A percentile compares a stretch with the other conserved stretches of the same genome.
These are phyloP conservation scores for Todiramphus saurophagus DNA, from an alignment of 2,113 vertebrate species.

Conservation along the genomic window DNA sequence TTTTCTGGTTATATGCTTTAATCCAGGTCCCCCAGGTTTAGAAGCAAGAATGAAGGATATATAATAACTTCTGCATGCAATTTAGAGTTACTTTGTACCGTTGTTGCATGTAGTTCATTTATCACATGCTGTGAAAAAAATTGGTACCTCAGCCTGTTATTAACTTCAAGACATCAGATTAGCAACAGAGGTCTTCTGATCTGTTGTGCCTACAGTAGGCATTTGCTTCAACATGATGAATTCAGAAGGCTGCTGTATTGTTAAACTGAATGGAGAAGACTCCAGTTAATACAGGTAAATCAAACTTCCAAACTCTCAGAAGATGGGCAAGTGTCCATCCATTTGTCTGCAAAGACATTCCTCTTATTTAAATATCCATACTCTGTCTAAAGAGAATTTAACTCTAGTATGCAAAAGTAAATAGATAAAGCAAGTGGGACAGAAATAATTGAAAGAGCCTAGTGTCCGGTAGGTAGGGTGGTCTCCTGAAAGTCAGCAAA, in stretches of 20 bases:
- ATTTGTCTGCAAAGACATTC: background rate
- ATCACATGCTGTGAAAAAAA: background rate
- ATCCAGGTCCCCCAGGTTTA: background rate
- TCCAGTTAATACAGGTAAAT: background rate
- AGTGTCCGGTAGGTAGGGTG: background rate
- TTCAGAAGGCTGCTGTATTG: background rate
- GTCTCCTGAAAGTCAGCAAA: background rate
- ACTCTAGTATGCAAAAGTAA: background rate
- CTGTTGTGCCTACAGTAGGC: background rate
- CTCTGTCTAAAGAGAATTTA: background rate
- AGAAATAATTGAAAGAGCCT: background rate
- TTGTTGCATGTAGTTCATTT: background rate
- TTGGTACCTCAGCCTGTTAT: background rate
- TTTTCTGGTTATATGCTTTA: conserved; percentile 2
- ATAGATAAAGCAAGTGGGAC: background rate
- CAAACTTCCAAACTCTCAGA: background rate
- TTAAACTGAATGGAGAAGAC: background rate
- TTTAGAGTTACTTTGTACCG: background rate
- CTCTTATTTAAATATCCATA: background rate
- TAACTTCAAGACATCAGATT: background rate
- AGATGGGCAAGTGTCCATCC: background rate
- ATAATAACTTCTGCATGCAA: background rate
- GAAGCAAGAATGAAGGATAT: background rate
- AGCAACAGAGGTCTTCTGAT: background rate
- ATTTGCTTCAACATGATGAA: background rate